A percentile compares a stretch with the other conserved stretches of the same genome.
These are phyloP conservation scores for Phlogophora meticulosa DNA, from an alignment of 2,888 invertebrate species.

Conservation along the genomic window DNA sequence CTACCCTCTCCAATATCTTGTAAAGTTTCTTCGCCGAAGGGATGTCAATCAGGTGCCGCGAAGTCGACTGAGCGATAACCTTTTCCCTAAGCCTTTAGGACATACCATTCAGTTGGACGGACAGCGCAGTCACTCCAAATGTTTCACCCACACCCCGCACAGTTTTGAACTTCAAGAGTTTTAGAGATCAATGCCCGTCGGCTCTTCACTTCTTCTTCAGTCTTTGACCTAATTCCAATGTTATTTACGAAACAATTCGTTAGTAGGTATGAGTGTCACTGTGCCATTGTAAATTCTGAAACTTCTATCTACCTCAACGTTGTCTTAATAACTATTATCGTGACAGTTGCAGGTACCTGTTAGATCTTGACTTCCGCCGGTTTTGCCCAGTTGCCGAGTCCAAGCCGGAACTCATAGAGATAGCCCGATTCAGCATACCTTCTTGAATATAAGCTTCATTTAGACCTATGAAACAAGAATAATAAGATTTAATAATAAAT, in stretches of 20 bases:
- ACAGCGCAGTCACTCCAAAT: conserved; percentile 15
- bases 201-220: conserved; percentile 9
- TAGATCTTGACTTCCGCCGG: conserved; percentile 77
- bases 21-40: conserved; percentile 6
- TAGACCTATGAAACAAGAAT: conserved; percentile 72
- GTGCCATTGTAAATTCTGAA: background rate
- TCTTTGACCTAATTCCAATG: background rate
- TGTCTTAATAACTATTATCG: background rate
- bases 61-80: conserved; percentile 40
- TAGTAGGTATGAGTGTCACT: background rate
- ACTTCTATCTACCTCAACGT: background rate
- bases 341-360: conserved; percentile 74
- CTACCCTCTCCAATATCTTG: background rate
- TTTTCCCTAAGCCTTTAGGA: conserved; percentile 24
- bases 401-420: conserved; percentile 87
- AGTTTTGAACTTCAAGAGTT: conserved; percentile 38
- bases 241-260: conserved; percentile 1
- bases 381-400: conserved; percentile 79
- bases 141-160: conserved; percentile 15
- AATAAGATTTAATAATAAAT: background rate
- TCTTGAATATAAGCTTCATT: conserved; percentile 78
- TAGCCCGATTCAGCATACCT: conserved; percentile 81
- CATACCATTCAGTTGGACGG: conserved; percentile 12
- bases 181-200: conserved; percentile 1
- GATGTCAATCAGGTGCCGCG: conserved; percentile 16